Evolutionary conservation across 2,888 invertebrate species (phyloP).

Genomic region (Troides helena): DNA sequence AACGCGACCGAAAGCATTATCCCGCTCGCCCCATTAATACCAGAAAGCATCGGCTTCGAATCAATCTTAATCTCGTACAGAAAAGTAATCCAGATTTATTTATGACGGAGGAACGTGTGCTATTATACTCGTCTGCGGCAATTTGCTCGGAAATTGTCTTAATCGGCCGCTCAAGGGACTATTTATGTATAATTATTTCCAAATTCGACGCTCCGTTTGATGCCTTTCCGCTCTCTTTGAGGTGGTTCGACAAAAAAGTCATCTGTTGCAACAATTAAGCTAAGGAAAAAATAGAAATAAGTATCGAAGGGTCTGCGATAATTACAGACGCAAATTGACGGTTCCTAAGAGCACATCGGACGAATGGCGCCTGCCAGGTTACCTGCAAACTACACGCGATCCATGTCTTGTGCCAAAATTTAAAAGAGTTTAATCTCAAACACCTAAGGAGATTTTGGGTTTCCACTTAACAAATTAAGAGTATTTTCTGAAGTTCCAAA

Average conservation of each 20-base stretch:
- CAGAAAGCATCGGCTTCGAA: constrained; percentile 77
- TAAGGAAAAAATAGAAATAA: constrained; percentile 77
- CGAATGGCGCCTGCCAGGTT: constrained; percentile 71
- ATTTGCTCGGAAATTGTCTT: constrained; percentile 81
- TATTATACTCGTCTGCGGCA: constrained; percentile 80
- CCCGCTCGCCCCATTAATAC: constrained; percentile 69
- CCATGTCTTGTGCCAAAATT: constrained; percentile 20
- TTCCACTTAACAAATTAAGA: not conserved
- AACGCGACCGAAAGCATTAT: constrained; percentile 71
- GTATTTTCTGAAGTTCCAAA: not conserved
- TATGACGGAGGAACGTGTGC: constrained; percentile 76
- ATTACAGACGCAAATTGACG: constrained; percentile 79
- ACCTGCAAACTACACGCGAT: constrained; percentile 69
- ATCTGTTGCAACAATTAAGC: constrained; percentile 80
- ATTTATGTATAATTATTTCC: constrained; percentile 81
- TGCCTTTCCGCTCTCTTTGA: constrained; percentile 81
- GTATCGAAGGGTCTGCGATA: constrained; percentile 80
- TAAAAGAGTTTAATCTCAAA: constrained; percentile 11
- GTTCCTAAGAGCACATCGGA: constrained; percentile 69
- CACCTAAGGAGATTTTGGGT: constrained; percentile 4
- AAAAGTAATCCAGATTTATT: constrained; percentile 81
- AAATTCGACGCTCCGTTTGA: constrained; percentile 80
- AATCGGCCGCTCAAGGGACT: constrained; percentile 81
- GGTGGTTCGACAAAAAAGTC: constrained; percentile 80
- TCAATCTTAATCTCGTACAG: constrained; percentile 80